A percentile compares a stretch with the other conserved stretches of the same genome.
These are phyloP conservation scores for Malacoctenus gilli DNA, from an alignment of 2,797 vertebrate genomes.

Conservation along the genomic window DNA sequence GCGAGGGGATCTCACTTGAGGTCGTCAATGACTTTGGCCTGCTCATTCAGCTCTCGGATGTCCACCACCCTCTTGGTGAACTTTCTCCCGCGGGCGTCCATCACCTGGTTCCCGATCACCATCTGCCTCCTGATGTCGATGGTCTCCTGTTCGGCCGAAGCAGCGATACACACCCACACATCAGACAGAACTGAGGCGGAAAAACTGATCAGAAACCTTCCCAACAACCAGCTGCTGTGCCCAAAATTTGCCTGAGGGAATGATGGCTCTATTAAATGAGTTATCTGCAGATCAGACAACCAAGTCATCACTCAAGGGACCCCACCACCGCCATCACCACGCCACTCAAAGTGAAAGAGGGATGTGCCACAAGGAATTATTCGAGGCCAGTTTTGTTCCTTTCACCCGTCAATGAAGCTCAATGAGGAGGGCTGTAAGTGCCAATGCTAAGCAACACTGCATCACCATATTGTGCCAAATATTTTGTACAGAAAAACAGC, in stretches of 20 bases:
- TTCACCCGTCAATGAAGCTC: constrained; percentile 39
- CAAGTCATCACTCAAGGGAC: constrained; percentile 17
- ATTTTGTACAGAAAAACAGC: constrained; percentile 15
- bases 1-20: constrained; percentile 85
- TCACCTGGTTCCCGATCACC: constrained; percentile 80
- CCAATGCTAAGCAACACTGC: constrained; percentile 49
- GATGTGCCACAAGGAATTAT: constrained; percentile 24
- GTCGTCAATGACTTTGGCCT: constrained; percentile 98
- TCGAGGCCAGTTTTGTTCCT: constrained; percentile 17
- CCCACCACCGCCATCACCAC: constrained; percentile 48
- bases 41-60: constrained; percentile 97
- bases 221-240: constrained; percentile 4
- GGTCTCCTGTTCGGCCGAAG: constrained; percentile 82
- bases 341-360: constrained; percentile 30
- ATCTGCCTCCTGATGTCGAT: constrained; percentile 88
- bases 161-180: constrained; percentile 12
- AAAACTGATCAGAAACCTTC: constrained; percentile 9
- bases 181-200: background rate
- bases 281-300: constrained; percentile 41
- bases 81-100: constrained; percentile 90
- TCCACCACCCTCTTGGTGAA: constrained; percentile 94
- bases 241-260: constrained; percentile 13
- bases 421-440: constrained; percentile 33
- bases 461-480: constrained; percentile 4
- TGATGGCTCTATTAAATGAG: background rate